Evolutionary conservation across 2,888 invertebrate genomes (phyloP), one percentile per base, ranked within the genome.

Genomic region (Carpatolechia fugitivella): DNA sequence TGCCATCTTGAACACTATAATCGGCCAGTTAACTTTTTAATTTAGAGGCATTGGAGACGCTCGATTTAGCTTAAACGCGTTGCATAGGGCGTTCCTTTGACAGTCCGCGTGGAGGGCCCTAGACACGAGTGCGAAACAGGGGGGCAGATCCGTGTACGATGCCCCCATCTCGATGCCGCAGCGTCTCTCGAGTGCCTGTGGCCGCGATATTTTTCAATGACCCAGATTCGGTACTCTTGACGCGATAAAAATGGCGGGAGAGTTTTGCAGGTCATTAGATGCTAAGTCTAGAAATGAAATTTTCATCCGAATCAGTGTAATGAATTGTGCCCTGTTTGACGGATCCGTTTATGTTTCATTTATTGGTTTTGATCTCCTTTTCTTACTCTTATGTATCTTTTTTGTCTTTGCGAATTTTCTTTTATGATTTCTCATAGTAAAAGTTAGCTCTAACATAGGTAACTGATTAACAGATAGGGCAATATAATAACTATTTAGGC

Each of bases 101-200:
- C 74, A 66, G 72, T 61, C 65, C 18, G 24, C 14, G 24, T 54
- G 56, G 52, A 73, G 74, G 24, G 69, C 57, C 58, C 65, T 64
- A 58, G 62, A 52, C 13, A 55, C 52, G 64, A 82, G 82, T 72
- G 74, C 78, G 78, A 84, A 84, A 84, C 81, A 85, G 82, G 80
- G 82, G 67, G 69, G 18, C 38, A 63, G 66, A 72, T 70, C 69
- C 61, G 63, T 63, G 64, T 63, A 74, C 69, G 66, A 66, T 66
- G 65, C 47, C 51, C n/a, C 60, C 63, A 66, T 69, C 64, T 67
- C 70, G 71, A 71, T 72, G 70, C 61, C 58, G 51, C 57, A 57
- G 62, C 66, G 62, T 57, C 64, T 65, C 67, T 77, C 68, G 68
- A 76, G 70, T 63, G 72, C 79, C 75, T 73, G 71, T 65, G 72